Conservation (phyloP, 2,797 vertebrate species). For the Trichosurus vulpecula region DNA sequence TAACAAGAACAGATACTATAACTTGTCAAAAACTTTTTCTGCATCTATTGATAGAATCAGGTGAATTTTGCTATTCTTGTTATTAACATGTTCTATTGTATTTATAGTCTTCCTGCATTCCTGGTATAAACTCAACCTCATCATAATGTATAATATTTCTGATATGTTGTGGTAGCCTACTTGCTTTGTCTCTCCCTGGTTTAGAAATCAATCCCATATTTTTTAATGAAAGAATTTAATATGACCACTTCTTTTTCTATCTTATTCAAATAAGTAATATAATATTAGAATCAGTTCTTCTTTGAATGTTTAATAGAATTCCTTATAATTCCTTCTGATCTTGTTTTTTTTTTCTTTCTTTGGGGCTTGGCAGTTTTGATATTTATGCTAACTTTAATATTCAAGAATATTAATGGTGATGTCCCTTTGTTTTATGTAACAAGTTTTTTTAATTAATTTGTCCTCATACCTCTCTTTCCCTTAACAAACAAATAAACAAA, state of each 20-base stretch:
- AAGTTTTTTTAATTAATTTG: neutral
- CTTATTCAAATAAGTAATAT: neutral
- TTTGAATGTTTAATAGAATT: neutral
- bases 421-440: neutral
- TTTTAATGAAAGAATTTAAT: neutral
- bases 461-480: neutral
- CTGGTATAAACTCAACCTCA: neutral
- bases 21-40: neutral
- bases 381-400: neutral
- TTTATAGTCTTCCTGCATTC: neutral
- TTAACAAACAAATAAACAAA: neutral
- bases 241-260: neutral
- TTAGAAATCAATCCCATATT: neutral
- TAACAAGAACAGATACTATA: neutral
- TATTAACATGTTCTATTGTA: neutral
- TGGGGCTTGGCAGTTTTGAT: neutral
- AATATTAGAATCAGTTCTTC: neutral
- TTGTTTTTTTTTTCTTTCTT: neutral
- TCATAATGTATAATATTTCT: neutral
- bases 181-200: neutral
- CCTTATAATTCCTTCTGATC: neutral
- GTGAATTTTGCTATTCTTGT: neutral
- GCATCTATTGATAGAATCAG: neutral
- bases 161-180: neutral
- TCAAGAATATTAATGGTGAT: neutral